phyloP scores from a whole-genome alignment of 2,113 vertebrate species.

The Nothoprocta pentlandii region DNA sequence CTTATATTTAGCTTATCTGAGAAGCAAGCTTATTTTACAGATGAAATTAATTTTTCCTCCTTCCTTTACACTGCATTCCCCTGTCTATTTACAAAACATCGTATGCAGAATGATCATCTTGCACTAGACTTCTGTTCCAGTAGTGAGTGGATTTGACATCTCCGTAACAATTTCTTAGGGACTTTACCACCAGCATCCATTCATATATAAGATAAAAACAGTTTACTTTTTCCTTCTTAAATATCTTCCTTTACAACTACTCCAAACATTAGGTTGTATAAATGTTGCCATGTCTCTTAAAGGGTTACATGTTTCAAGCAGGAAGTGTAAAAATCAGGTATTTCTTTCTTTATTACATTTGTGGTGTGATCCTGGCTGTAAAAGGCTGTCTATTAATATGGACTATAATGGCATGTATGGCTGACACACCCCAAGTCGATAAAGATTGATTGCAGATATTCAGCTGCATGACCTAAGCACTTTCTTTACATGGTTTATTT shows the following conservation, averaged over 20 bases:
- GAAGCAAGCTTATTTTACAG: too few species aligned
- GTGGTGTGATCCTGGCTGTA: slow-evolving; percentile 11
- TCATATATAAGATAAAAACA: not conserved
- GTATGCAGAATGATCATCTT: not conserved
- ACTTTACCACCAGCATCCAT: not conserved
- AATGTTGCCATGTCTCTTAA: not conserved
- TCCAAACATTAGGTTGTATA: not conserved
- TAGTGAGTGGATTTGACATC: not conserved
- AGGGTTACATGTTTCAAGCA: slow-evolving; percentile 39
- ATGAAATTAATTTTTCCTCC: too few species aligned
- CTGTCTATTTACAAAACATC: not conserved
- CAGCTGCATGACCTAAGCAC: not conserved
- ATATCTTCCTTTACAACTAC: slow-evolving; percentile 2
- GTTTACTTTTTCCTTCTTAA: not conserved
- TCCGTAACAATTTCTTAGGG: not conserved
- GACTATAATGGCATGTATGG: not conserved
- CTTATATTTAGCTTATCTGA: too few species aligned
- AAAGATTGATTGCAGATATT: slow-evolving; percentile 47
- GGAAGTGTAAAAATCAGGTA: slow-evolving; percentile 32
- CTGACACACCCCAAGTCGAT: not conserved
- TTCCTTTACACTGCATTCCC: not conserved
- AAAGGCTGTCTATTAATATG: not conserved
- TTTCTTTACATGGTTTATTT: slow-evolving; percentile 54
- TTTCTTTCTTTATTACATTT: slow-evolving; percentile 52
- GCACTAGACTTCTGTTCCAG: not conserved